Evolutionary conservation across 2,888 invertebrate genomes (phyloP).

Genomic region (Lucinisca nassula): DNA sequence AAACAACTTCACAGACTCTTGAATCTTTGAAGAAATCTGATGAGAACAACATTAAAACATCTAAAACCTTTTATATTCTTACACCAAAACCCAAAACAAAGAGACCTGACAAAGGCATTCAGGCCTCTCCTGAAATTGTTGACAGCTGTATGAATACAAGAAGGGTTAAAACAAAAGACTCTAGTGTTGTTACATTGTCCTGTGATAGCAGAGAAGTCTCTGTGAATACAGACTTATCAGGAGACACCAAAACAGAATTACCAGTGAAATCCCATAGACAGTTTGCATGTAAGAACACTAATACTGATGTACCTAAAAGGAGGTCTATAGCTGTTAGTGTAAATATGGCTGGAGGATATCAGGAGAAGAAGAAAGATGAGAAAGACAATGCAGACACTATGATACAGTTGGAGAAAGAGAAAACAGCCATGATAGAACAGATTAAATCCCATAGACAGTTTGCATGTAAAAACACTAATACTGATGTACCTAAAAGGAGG

Average conservation of each 20-base stretch:
- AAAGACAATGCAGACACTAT: not conserved
- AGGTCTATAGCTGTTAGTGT: constrained; percentile 40
- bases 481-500: constrained; percentile 21
- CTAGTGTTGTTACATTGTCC: constrained; percentile 28
- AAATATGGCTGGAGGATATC: not conserved
- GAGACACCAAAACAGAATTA: not conserved
- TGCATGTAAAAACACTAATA: constrained; percentile 33
- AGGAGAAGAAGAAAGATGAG: not conserved
- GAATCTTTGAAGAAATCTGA: not conserved
- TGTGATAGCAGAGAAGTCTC: constrained; percentile 49
- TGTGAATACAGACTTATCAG: constrained; percentile 40
- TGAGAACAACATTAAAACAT: not conserved
- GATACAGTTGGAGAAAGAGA: not conserved
- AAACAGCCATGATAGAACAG: not conserved
- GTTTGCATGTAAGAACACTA: constrained; percentile 26
- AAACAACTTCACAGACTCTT: not conserved
- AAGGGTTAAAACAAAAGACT: constrained; percentile 40
- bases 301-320: constrained; percentile 24
- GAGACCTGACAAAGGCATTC: constrained; percentile 28
- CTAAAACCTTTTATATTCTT: constrained; percentile 21
- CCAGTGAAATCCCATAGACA: not conserved
- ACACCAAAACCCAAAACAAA: constrained; percentile 8
- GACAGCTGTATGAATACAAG: constrained; percentile 28
- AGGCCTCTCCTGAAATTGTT: constrained; percentile 40
- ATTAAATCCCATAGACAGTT: not conserved